Evolutionary conservation across 2,797 vertebrate species (phyloP).

Genomic region (Oreochromis mossambicus): DNA sequence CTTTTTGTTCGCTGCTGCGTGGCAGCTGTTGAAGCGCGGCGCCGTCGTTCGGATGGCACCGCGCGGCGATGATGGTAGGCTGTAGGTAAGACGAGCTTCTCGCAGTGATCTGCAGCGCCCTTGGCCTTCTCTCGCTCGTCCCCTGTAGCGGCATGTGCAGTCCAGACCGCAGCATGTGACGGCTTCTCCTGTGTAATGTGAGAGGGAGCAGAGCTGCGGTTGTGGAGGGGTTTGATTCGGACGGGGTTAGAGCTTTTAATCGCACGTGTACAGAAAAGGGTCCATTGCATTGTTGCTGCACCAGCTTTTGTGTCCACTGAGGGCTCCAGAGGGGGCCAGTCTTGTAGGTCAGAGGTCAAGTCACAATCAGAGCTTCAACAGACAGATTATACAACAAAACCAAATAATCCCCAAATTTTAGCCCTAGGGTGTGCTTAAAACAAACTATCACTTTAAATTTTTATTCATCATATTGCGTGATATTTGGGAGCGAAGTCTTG

Average conservation of each 20-base stretch:
- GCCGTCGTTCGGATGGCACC: background rate
- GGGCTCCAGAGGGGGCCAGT: background rate
- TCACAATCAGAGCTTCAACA: background rate
- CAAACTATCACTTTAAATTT: background rate
- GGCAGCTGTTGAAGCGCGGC: conserved; percentile 26
- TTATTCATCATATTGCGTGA: background rate
- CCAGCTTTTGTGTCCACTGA: background rate
- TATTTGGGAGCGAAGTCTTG: background rate
- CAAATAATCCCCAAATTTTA: background rate
- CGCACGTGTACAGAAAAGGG: background rate
- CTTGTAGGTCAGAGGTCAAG: background rate
- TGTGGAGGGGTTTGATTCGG: conserved; percentile 21
- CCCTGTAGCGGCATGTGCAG: conserved; percentile 47
- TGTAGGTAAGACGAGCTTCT: conserved; percentile 50
- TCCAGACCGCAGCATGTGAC: conserved; percentile 66
- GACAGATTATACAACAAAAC: background rate
- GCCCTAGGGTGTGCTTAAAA: background rate
- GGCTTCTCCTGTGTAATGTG: conserved; percentile 51
- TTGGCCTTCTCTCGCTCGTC: conserved; percentile 59
- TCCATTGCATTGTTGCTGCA: background rate
- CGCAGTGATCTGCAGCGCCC: conserved; percentile 36
- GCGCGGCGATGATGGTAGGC: conserved; percentile 6
- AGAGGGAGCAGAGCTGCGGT: conserved; percentile 26
- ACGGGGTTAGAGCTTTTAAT: background rate
- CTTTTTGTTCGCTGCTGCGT: background rate